phyloP scores from a whole-genome alignment of 2,888 invertebrate genomes.

The Cyclophora punctaria region DNA sequence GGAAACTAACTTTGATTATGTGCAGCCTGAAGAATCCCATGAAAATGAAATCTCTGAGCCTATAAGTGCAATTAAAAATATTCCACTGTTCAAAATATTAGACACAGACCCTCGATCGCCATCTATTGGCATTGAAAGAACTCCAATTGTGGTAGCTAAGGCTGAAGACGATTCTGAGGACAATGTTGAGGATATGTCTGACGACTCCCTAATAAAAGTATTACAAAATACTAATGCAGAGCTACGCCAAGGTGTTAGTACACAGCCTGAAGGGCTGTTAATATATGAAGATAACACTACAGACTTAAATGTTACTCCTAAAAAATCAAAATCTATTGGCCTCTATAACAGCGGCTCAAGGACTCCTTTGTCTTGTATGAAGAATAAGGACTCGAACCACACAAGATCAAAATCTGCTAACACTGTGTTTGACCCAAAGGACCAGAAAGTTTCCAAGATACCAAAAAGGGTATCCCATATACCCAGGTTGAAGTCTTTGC shows the following conservation, averaged over 20 bases:
- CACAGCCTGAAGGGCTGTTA: constrained; percentile 59
- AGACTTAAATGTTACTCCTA: constrained; percentile 43
- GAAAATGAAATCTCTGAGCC: constrained; percentile 20
- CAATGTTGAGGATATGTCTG: constrained; percentile 67
- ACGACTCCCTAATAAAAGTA: constrained; percentile 60
- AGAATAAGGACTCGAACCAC: constrained; percentile 57
- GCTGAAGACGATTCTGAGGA: constrained; percentile 29
- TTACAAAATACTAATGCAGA: constrained; percentile 56
- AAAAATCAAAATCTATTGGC: constrained; percentile 47
- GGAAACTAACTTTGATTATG: constrained; percentile 78
- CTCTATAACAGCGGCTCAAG: constrained; percentile 43
- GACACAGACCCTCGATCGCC: constrained; percentile 67
- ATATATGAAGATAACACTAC: constrained; percentile 75
- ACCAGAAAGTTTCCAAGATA: constrained; percentile 36
- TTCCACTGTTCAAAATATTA: constrained; percentile 42
- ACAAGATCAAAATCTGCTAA: constrained; percentile 64
- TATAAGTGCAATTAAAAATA: constrained; percentile 12
- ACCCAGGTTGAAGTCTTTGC: constrained; percentile 58
- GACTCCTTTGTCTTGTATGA: constrained; percentile 70
- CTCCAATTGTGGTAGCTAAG: constrained; percentile 61
- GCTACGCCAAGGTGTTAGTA: constrained; percentile 35
- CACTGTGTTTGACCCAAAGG: constrained; percentile 49
- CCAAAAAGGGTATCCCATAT: constrained; percentile 57
- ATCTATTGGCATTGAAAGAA: constrained; percentile 62
- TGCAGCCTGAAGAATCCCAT: constrained; percentile 47